Evolutionary conservation across 2,113 vertebrate genomes (phyloP).

Genomic region (Phyllostomus discolor): DNA sequence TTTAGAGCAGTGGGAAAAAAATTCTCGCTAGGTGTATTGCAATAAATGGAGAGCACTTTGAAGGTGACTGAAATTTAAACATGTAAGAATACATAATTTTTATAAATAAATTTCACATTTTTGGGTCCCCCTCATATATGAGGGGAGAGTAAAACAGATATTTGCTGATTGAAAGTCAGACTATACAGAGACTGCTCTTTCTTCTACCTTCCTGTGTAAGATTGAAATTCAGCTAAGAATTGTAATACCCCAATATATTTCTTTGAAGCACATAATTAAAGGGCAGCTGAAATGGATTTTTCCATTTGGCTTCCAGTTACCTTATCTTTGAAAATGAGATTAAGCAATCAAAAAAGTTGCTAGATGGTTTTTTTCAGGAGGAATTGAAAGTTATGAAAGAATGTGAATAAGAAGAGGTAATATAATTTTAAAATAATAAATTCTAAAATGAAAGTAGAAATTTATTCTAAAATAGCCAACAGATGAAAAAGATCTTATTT

Average conservation of each 20-base stretch:
- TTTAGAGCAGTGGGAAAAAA: too few species aligned
- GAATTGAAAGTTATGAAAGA: neutral
- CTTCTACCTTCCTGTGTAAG: neutral
- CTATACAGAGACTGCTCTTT: neutral
- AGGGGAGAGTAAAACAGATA: neutral
- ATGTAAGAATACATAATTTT: too few species aligned
- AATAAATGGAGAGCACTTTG: too few species aligned
- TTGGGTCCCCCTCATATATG: too few species aligned
- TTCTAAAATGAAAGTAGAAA: conserved; percentile 42
- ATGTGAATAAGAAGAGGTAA: conserved; percentile 39
- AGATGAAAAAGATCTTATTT: conserved; percentile 30
- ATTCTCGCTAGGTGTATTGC: too few species aligned
- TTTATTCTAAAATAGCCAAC: conserved; percentile 56
- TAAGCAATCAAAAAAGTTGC: conserved; percentile 30
- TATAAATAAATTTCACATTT: too few species aligned
- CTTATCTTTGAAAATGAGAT: neutral
- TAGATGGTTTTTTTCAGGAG: neutral
- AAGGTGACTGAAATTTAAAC: too few species aligned
- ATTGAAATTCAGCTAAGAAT: neutral
- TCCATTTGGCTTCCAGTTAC: neutral
- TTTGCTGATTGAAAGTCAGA: neutral
- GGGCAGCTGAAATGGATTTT: neutral
- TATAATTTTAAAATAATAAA: conserved; percentile 45
- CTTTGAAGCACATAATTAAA: conserved; percentile 31
- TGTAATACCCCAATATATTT: neutral